phyloP scores from a whole-genome alignment of 2,888 invertebrate species.

The Oegoconia quadripuncta region DNA sequence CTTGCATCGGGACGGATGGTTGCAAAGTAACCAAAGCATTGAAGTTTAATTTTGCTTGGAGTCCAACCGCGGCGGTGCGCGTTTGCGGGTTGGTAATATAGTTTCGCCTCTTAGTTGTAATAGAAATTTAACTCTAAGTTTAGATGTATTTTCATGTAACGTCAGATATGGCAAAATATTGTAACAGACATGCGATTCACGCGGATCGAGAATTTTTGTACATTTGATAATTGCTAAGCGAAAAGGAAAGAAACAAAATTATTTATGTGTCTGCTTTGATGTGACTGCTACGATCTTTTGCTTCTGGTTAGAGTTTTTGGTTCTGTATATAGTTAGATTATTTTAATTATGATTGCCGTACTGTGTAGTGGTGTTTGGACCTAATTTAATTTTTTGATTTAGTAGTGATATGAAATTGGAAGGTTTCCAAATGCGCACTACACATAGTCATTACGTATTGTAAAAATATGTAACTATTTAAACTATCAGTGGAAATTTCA shows the following conservation, averaged over 20 bases:
- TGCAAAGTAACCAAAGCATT: too few relatives aligned
- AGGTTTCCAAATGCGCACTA: slow-evolving; percentile 45
- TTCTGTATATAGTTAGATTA: slow-evolving; percentile 34
- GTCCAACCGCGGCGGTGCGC: too few relatives aligned
- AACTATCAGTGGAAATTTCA: slow-evolving; percentile 42
- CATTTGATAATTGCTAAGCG: slow-evolving; percentile 18
- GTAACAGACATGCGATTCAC: slow-evolving; percentile 23
- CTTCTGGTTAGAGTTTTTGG: slow-evolving; percentile 28
- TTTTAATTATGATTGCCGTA: slow-evolving; percentile 20
- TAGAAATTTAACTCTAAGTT: slow-evolving; percentile 6
- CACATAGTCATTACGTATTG: slow-evolving; percentile 42
- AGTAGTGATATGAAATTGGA: slow-evolving; percentile 25
- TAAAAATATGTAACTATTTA: slow-evolving; percentile 42
- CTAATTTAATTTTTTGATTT: slow-evolving; percentile 27
- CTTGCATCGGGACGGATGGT: too few relatives aligned
- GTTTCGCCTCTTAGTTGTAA: background rate
- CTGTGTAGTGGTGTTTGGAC: slow-evolving; percentile 44
- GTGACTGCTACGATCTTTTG: slow-evolving; percentile 36
- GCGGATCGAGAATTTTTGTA: slow-evolving; percentile 20
- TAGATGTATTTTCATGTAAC: slow-evolving; percentile 15
- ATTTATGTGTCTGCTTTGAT: slow-evolving; percentile 14
- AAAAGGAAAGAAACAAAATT: slow-evolving; percentile 9
- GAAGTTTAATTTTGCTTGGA: too few relatives aligned
- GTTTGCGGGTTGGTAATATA: too few relatives aligned
- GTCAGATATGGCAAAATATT: slow-evolving; percentile 25